Evolutionary conservation across 1,140 invertebrate genomes (phyloP), one percentile per base, ranked within the genome.

Genomic region (Cotesia typhae): DNA sequence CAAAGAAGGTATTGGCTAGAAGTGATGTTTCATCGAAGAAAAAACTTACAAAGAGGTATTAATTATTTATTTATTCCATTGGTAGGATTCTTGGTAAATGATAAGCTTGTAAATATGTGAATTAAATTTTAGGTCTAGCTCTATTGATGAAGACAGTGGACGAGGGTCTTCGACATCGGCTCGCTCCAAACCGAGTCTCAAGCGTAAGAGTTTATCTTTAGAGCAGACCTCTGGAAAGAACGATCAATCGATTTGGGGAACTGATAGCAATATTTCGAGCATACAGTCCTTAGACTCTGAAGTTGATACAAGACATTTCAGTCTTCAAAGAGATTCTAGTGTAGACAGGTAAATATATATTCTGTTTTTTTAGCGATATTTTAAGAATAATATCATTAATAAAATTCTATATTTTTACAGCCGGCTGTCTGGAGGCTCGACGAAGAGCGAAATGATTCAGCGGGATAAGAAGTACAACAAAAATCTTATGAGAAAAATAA

Each of bases 401-500:
- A 67, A 74, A 76, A 77, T 76, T 75, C 68, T 80, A 74, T 69
- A 74, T 76, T 77, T 76, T 69, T 81, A 70, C 75, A 92, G 93
- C 77, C 90, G 94, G 60, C 85, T 95, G 64, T 96, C 94, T 0
- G 92, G 91, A 57, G 93, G 93, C 17, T 96, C 95, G 4, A 93
- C 93, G 0, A 94, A 94, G 80, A 96, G 94, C 82, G 94, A 96
- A 78, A 89, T 94, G 68, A 84, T 93, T 2, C 89, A 91, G 2
- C 84, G 88, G 67, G 85, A 87, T 10, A 95, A 95, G 77, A 94
- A 94, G 81, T 94, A 95, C 81, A 92, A 93, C 82, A 93, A 93
- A 83, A 90, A 94, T 47, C 84, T 96, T 59, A 94, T 96, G 79
- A 93, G 92, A 36, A 95, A 95, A 87, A 85, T 96, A 64, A 83